These are phyloP conservation scores for Synergus gifuensis DNA, from an alignment of 2,888 invertebrate genomes.

Conservation along the genomic window DNA sequence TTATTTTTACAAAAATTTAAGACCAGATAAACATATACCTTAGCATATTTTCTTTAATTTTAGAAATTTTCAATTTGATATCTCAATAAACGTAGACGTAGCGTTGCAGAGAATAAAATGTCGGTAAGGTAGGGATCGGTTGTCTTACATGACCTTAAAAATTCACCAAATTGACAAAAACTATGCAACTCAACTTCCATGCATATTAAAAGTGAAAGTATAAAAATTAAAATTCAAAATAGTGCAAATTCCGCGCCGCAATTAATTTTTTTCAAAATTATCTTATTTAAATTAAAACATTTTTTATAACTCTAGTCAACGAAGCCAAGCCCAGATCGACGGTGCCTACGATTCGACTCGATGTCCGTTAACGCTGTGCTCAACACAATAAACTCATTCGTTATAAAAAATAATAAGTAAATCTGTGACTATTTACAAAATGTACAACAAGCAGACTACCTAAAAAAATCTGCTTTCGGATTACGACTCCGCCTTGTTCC, in stretches of 20 bases:
- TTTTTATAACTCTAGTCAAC: not conserved
- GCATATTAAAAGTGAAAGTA: not conserved
- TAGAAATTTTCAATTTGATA: too few species aligned
- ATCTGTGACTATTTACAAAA: slow-evolving; percentile 63
- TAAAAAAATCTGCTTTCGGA: slow-evolving; percentile 44
- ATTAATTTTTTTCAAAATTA: not conserved
- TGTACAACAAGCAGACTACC: slow-evolving; percentile 54
- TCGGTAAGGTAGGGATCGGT: too few species aligned
- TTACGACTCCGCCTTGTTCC: slow-evolving; percentile 71
- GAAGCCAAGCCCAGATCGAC: slow-evolving; percentile 15
- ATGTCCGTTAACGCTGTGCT: slow-evolving; percentile 58
- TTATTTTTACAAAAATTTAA: too few species aligned
- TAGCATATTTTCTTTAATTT: too few species aligned
- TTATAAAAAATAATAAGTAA: slow-evolving; percentile 54
- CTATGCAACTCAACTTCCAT: not conserved
- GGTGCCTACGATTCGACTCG: slow-evolving; percentile 43
- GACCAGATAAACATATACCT: too few species aligned
- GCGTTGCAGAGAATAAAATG: too few species aligned
- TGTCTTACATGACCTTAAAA: too few species aligned
- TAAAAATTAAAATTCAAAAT: not conserved
- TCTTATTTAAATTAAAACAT: not conserved
- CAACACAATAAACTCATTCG: slow-evolving; percentile 58
- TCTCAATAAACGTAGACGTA: too few species aligned
- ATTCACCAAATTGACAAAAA: not conserved
- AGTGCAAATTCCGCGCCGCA: not conserved